Percentiles rank a stretch among this genome's conserved stretches.
Evolutionary conservation across 2,797 vertebrate species (phyloP).

Genomic region (Peromyscus attwateri): DNA sequence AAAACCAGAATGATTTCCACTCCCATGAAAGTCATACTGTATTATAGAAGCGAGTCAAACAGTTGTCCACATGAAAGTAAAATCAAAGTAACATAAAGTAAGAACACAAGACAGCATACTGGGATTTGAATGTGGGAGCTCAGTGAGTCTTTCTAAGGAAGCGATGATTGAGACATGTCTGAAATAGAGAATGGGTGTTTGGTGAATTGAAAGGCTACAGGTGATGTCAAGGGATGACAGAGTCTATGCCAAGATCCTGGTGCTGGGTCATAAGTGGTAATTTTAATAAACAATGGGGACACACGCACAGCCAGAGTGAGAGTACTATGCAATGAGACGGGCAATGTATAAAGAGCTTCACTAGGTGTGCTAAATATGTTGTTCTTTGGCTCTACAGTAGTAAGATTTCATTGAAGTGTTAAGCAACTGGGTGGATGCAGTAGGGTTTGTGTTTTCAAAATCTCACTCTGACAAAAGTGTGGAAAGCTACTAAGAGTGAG

Average conservation of each 20-base stretch:
- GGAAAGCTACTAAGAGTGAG: neutral
- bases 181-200: neutral
- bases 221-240: neutral
- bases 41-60: neutral
- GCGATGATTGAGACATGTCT: neutral
- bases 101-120: neutral
- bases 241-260: neutral
- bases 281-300: neutral
- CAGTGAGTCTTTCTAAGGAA: neutral
- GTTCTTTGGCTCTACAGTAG: neutral
- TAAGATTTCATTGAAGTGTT: neutral
- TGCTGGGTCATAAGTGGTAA: neutral
- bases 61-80: neutral
- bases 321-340: neutral
- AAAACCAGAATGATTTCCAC: neutral
- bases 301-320: neutral
- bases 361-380: neutral
- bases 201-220: neutral
- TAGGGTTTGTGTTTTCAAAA: slow-evolving; percentile 7
- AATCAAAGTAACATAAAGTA: neutral
- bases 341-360: neutral
- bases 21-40: neutral
- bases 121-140: neutral
- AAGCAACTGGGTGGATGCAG: neutral
- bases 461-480: neutral